Conservation (phyloP, 2,797 vertebrate species). For the Chloroceryle amazona region DNA sequence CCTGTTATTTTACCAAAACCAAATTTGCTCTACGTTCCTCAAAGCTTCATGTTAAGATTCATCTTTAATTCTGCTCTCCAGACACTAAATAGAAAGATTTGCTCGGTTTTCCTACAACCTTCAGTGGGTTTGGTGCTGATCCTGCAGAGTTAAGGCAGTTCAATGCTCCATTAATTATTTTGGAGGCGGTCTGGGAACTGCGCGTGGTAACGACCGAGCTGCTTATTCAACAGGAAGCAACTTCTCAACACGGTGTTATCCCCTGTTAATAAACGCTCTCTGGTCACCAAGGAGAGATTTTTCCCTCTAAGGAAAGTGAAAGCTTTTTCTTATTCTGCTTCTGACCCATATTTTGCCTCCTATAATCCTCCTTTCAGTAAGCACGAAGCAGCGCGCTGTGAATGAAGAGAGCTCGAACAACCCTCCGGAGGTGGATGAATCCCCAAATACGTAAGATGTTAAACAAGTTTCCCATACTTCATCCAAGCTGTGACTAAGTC, state of each 20-base stretch:
- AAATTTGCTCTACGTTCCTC: background rate
- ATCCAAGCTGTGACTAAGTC: conserved; percentile 32
- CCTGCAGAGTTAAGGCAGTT: background rate
- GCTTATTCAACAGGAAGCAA: background rate
- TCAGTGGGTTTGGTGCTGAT: background rate
- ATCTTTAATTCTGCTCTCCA: background rate
- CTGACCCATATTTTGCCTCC: background rate
- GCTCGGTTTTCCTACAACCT: background rate
- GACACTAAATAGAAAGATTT: background rate
- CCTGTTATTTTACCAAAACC: rapidly evolving
- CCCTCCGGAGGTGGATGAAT: background rate
- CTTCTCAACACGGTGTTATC: background rate
- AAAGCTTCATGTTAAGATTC: background rate
- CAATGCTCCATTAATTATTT: background rate
- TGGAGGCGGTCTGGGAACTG: background rate
- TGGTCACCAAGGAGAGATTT: background rate
- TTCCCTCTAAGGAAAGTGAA: background rate
- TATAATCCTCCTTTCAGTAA: background rate
- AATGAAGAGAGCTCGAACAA: background rate
- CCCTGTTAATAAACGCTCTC: background rate
- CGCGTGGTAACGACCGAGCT: rapidly evolving
- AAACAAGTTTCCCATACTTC: conserved; percentile 64
- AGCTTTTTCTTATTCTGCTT: background rate
- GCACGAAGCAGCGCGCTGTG: background rate
- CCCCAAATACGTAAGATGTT: background rate